Conservation (phyloP, 2,888 invertebrate genomes). For the Xanthorhoe spadicearia region DNA sequence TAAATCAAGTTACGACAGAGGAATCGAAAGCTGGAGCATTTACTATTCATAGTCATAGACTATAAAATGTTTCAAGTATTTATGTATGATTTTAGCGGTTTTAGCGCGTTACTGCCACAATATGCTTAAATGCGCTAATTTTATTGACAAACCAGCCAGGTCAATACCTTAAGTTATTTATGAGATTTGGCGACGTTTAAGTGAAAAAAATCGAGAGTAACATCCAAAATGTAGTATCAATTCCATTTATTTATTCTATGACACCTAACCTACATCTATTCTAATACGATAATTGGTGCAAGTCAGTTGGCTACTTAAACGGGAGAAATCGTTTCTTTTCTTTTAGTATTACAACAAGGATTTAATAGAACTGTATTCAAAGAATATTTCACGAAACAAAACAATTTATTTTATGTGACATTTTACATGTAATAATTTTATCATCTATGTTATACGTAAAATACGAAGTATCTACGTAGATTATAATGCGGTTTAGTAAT, state of each 20-base stretch:
- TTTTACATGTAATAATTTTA: neutral
- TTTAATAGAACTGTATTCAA: neutral
- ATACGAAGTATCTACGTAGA: conserved; percentile 8
- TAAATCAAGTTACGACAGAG: neutral
- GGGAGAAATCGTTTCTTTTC: neutral
- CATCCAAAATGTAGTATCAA: conserved; percentile 28
- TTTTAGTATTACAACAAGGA: neutral
- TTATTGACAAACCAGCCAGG: neutral
- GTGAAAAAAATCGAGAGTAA: neutral
- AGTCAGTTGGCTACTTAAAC: neutral
- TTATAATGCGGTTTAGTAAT: neutral
- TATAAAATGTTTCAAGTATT: neutral
- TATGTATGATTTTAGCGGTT: too few relatives aligned
- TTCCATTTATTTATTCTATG: conserved; percentile 34
- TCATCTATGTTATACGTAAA: neutral
- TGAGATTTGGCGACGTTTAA: neutral
- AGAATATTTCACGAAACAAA: neutral
- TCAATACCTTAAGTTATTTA: neutral
- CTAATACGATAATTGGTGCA: conserved; percentile 19
- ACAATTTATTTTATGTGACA: neutral
- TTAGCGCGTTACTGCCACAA: neutral
- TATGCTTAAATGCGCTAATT: neutral
- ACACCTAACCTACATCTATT: conserved; percentile 26
- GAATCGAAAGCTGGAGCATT: neutral
- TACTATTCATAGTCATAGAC: neutral